Percentiles rank a stretch among this genome's conserved stretches.
Evolutionary conservation across 2,888 invertebrate species (phyloP).

Genomic region (Macropis europaea): DNA sequence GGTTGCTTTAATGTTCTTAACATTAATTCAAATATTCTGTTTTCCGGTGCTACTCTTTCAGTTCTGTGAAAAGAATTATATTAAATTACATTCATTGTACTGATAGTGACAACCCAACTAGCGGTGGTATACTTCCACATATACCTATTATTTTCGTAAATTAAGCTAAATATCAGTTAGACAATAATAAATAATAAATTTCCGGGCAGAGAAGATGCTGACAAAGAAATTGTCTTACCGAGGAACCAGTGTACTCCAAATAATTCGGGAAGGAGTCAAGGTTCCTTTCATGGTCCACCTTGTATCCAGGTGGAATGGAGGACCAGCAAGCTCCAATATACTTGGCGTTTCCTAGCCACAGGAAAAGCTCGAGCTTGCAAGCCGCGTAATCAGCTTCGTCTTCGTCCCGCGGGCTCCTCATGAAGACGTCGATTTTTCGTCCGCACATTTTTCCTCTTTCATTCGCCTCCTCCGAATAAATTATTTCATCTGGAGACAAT

Average conservation of each 20-base stretch:
- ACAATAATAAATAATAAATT: too few species aligned
- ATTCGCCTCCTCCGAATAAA: conserved; percentile 79
- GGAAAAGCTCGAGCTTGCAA: conserved; percentile 73
- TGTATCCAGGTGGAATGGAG: conserved; percentile 74
- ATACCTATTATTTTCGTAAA: too few species aligned
- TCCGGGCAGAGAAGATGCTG: too few species aligned
- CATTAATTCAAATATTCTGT: too few species aligned
- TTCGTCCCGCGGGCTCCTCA: conserved; percentile 61
- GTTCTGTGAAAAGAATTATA: too few species aligned
- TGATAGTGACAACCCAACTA: too few species aligned
- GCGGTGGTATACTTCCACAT: too few species aligned
- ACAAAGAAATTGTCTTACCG: conserved; percentile 60
- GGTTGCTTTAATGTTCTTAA: too few species aligned
- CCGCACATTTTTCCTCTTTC: conserved; percentile 81
- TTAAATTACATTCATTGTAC: too few species aligned
- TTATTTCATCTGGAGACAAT: conserved; percentile 79
- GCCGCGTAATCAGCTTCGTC: conserved; percentile 61
- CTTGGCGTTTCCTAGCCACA: conserved; percentile 75
- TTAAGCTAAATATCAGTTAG: too few species aligned
- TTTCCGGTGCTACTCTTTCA: too few species aligned
- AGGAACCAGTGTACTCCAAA: conserved; percentile 69
- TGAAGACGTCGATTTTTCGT: conserved; percentile 74
- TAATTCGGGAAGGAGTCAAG: conserved; percentile 70
- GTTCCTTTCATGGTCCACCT: conserved; percentile 57
- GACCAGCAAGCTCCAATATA: conserved; percentile 72